Percentiles rank a stretch among this genome's conserved stretches.
Evolutionary conservation across 2,797 vertebrate genomes (phyloP).

Genomic region (Parotocinclus haroldoi): DNA sequence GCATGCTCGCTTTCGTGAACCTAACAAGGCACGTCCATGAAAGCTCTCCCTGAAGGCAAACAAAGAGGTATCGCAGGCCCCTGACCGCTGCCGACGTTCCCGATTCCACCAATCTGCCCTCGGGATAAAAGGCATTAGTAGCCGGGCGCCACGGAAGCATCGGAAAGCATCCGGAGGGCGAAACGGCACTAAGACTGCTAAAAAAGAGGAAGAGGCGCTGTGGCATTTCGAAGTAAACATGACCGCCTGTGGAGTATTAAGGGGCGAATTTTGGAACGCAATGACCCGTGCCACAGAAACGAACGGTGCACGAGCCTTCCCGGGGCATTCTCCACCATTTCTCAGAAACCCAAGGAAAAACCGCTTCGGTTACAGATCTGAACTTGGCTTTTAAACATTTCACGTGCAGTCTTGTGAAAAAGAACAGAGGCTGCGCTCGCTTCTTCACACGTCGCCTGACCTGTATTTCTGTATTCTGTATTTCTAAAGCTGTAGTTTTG

Average conservation of each 20-base stretch:
- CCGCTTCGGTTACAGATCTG: too few species aligned
- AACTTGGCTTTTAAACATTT: too few species aligned
- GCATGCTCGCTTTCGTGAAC: slow-evolving; percentile 45
- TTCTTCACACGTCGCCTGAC: too few species aligned
- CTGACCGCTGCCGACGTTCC: slow-evolving; percentile 42
- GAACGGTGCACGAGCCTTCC: too few species aligned
- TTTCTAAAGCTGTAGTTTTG: too few species aligned
- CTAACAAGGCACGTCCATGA: slow-evolving; percentile 55
- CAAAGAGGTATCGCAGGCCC: slow-evolving; percentile 10
- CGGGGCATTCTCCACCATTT: too few species aligned
- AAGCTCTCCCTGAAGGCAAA: slow-evolving; percentile 51
- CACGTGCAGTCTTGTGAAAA: too few species aligned
- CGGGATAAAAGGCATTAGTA: slow-evolving; percentile 54
- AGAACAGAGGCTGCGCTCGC: too few species aligned
- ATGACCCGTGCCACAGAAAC: too few species aligned
- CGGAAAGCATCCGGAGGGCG: neutral
- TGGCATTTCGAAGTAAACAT: neutral
- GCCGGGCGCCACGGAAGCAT: neutral
- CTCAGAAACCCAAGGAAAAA: too few species aligned
- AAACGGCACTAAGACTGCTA: slow-evolving; percentile 8
- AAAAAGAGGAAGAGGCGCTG: slow-evolving; percentile 4
- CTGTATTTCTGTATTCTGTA: too few species aligned
- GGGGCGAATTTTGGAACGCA: too few species aligned
- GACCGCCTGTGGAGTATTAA: neutral
- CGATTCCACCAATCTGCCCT: slow-evolving; percentile 43